Conservation (phyloP, 2,797 vertebrate genomes). For the Vespertilio murinus region DNA sequence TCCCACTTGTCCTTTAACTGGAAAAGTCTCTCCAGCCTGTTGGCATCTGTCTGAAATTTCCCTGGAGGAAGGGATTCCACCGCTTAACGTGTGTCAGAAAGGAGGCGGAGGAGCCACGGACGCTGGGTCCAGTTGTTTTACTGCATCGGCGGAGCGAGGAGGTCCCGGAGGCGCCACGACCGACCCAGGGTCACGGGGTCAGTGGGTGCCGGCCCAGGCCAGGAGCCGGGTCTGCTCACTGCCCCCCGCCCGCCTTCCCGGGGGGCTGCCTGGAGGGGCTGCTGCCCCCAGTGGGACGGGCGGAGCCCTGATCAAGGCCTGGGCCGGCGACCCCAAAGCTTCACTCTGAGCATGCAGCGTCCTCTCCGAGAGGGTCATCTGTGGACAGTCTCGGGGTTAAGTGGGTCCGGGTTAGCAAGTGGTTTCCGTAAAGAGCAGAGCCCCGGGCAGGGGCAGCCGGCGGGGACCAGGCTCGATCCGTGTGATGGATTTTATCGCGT, state of each 20-base stretch:
- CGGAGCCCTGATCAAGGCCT: not conserved
- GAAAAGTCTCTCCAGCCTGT: not conserved
- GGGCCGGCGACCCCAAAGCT: not conserved
- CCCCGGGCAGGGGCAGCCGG: not conserved
- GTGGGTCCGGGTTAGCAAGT: slow-evolving; percentile 34
- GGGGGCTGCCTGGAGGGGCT: not conserved
- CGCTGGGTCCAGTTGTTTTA: too few relatives aligned
- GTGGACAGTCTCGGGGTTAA: not conserved
- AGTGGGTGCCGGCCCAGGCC: not conserved
- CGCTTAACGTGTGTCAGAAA: not conserved
- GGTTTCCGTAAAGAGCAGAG: slow-evolving; percentile 57
- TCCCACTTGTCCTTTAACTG: not conserved
- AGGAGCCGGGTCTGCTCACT: not conserved
- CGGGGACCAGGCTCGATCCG: not conserved
- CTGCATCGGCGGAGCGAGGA: accelerated
- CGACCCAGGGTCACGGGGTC: not conserved
- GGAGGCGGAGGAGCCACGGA: accelerated
- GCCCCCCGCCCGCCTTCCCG: not conserved
- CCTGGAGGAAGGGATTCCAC: not conserved
- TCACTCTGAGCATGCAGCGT: not conserved
- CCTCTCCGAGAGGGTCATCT: not conserved
- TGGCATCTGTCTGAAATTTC: not conserved
- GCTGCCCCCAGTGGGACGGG: accelerated
- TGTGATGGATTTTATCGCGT: slow-evolving; percentile 62
- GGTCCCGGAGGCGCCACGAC: accelerated